Base-by-base conservation (phyloP, 2,113 vertebrate species). In the Poeciliopsis retropinna region DNA sequence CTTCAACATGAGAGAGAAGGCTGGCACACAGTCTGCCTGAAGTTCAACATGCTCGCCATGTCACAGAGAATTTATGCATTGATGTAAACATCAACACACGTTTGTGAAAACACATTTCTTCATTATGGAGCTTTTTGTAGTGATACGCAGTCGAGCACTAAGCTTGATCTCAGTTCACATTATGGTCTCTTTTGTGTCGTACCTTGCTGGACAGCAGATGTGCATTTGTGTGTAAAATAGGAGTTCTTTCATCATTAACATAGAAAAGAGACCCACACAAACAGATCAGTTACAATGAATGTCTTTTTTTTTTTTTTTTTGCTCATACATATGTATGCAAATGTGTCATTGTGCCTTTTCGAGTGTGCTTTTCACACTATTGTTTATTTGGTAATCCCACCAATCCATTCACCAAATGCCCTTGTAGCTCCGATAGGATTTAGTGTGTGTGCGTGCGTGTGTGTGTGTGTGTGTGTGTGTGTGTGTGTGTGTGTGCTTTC, bases 351-450 rank as follows among this genome's bases (percentile, higher is more conserved):
- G 17, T 61, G 79, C 71, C 39, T 67, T 27, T 75, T 6, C 74
- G 60, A 6, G 32, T 44, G 32, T 61, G 41, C 82, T 76, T 81
- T 80, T 67, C 73, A 85, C 75, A 41, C 87, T 70, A 82, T 92
- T 90, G 90, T 91, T 81, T 79, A 82, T 73, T 80, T 85, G 83
- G 73, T 91, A 89, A 92, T 90, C 79, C 71, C 22, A 63, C 39
- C 60, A 67, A 77, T 75, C 79, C 66, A 84, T 86, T 89, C 73
- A 83, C 62, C 57, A 79, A 72, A 64, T 68, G 83, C 73, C 67
- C 75, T 66, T 79, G 78, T 68, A 73, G 78, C 81, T 70, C 83
- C 66, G 72, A 77, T 82, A 75, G 84, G 76, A 79, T 69, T 79
- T 54, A 63, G 60, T 64, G 73, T 79, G 70, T 77, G 69, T 62